Evolutionary conservation across 2,888 invertebrate genomes (phyloP).

Genomic region (Acrobasis consociella): DNA sequence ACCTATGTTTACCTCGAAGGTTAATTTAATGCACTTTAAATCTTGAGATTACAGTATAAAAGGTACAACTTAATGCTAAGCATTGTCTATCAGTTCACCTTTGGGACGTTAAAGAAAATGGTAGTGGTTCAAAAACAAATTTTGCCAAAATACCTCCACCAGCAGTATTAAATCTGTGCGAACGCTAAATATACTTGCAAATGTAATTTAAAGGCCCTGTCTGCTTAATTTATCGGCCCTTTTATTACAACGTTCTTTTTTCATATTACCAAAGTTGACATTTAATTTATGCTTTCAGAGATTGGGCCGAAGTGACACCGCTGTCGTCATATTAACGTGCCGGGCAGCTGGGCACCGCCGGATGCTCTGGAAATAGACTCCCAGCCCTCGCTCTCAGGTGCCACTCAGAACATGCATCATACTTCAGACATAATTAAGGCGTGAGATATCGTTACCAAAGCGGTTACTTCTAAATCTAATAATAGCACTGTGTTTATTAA

Average conservation of each 20-base stretch:
- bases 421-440: conserved; percentile 55
- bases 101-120: too few relatives aligned
- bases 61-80: too few relatives aligned
- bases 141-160: too few relatives aligned
- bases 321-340: conserved; percentile 73
- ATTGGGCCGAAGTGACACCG: conserved; percentile 63
- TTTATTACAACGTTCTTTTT: conserved; percentile 26
- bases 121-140: too few relatives aligned
- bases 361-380: conserved; percentile 74
- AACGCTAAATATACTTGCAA: not conserved
- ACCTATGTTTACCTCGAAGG: too few relatives aligned
- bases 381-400: conserved; percentile 55
- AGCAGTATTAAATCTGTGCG: too few relatives aligned
- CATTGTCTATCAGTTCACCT: too few relatives aligned
- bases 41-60: too few relatives aligned
- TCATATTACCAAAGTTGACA: conserved; percentile 52
- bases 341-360: conserved; percentile 73
- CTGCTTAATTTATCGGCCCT: conserved; percentile 7
- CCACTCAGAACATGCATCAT: conserved; percentile 62
- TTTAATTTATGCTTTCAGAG: conserved; percentile 66
- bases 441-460: conserved; percentile 49
- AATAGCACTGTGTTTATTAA: conserved; percentile 4
- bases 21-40: too few relatives aligned
- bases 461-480: conserved; percentile 32
- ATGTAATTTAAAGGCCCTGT: not conserved